Base-by-base conservation (phyloP, 1,140 invertebrate genomes). In the Paralvinella palmiformis region DNA sequence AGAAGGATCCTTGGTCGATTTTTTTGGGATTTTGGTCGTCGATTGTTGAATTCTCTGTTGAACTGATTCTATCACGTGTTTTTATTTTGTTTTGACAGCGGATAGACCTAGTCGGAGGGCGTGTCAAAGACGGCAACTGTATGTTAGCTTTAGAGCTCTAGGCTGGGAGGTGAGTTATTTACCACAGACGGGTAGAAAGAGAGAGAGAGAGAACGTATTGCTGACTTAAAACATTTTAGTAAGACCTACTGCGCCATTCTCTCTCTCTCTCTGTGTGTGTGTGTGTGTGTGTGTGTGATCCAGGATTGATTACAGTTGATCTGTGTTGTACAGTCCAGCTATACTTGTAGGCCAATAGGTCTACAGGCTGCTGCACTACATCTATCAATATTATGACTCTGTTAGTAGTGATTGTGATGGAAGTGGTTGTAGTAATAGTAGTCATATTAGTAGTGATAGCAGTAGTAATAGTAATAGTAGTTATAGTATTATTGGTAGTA, bases 61-160 rank as follows among this genome's bases (percentile, higher is more conserved):
- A n/a, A n/a, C n/a, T n/a, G n/a, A n/a, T n/a, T n/a, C n/a, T n/a
- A n/a, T n/a, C 37, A 10, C n/a, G 37, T n/a, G n/a, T 58, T 15
- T 15, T 10, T 17, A 15, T 55, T 63, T 15, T 63, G 29, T 61
- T 68, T 33, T 66, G 63, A 45, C 45, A 33, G 69, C 62, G 35
- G 53, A 50, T 15, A 56, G 53, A 58, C 68, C 59, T 45, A 44
- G 68, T 15, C 50, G 61, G 22, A 69, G 67, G 66, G 69, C 69
- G 1, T 98, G 96, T 81, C 87, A 89, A 53, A 83, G 94, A 64
- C 87, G 91, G 71, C 85, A 87, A 33, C 85, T 98, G 53, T 95
- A 92, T 80, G 94, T 98, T n/a, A 92, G 96, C 79, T 98, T 99
- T 76, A 85, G 83, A 10, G 92, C 96, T 72, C 92, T 99, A 17